These are phyloP conservation scores for Amphibalanus amphitrite DNA, from an alignment of 1,140 invertebrate species.

Conservation along the genomic window DNA sequence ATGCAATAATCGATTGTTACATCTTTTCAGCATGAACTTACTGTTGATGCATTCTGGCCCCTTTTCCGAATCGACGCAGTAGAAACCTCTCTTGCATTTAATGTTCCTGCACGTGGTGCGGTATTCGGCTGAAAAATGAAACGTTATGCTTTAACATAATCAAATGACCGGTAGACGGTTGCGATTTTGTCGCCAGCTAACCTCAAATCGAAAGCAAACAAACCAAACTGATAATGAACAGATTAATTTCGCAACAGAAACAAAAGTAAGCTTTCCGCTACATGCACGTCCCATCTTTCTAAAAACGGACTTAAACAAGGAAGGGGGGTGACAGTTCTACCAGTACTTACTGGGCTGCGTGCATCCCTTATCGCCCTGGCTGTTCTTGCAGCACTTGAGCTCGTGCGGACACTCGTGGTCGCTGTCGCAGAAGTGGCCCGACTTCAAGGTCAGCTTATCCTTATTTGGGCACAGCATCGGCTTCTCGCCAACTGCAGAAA, in stretches of 20 bases:
- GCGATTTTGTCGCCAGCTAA: no score
- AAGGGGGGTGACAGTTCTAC: no score
- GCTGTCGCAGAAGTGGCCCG: not conserved
- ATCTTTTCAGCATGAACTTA: no score
- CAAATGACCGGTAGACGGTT: no score
- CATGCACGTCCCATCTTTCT: no score
- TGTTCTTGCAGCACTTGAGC: not conserved
- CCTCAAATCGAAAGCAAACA: no score
- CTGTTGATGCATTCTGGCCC: constrained; percentile 2
- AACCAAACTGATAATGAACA: no score
- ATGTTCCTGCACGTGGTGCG: not conserved
- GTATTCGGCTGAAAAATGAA: not conserved
- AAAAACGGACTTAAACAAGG: no score
- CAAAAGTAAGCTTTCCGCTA: no score
- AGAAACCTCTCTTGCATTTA: not conserved
- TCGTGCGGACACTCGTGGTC: not conserved
- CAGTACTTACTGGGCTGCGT: not conserved
- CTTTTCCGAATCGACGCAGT: not conserved
- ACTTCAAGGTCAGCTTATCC: not conserved
- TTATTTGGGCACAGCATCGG: not conserved
- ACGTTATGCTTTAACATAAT: no score
- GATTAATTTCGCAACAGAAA: no score
- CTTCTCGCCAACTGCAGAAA: not conserved
- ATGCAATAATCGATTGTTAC: no score
- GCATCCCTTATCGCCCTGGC: not conserved